phyloP scores from a whole-genome alignment of 1,140 invertebrate species.

The Nasonia longicornis region DNA sequence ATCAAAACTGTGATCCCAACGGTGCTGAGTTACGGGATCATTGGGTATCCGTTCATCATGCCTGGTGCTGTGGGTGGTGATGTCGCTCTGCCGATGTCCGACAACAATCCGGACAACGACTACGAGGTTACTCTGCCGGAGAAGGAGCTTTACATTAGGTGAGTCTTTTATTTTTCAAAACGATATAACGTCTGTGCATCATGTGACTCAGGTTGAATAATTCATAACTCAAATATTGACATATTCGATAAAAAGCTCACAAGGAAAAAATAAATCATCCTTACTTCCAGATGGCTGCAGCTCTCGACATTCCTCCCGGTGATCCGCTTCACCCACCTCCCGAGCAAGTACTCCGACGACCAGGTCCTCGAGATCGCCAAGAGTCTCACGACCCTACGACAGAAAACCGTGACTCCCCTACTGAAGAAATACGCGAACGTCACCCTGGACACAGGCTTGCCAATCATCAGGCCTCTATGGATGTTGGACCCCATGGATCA shows the following conservation, averaged over 20 bases:
- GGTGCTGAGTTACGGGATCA: slow-evolving; percentile 85
- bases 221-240: no score
- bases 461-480: slow-evolving; percentile 91
- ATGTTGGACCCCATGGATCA: slow-evolving; percentile 88
- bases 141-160: slow-evolving; percentile 90
- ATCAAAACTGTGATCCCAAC: slow-evolving; percentile 87
- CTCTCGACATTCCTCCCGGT: slow-evolving; percentile 92
- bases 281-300: slow-evolving; percentile 84
- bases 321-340: slow-evolving; percentile 88
- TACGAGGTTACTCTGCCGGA: slow-evolving; percentile 78
- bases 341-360: slow-evolving; percentile 86
- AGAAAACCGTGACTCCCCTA: slow-evolving; percentile 81
- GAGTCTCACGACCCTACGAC: slow-evolving; percentile 79
- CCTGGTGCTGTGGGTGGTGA: slow-evolving; percentile 94
- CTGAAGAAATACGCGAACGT: slow-evolving; percentile 81
- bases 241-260: no score
- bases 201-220: neutral
- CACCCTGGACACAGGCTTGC: slow-evolving; percentile 83
- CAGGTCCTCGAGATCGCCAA: slow-evolving; percentile 82
- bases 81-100: slow-evolving; percentile 72
- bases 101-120: slow-evolving; percentile 66
- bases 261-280: neutral
- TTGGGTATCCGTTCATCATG: slow-evolving; percentile 93
- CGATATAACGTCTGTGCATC: neutral
- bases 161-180: slow-evolving; percentile 56